These are phyloP conservation scores for Diaphora mendica DNA, from an alignment of 2,888 invertebrate genomes.

Conservation along the genomic window DNA sequence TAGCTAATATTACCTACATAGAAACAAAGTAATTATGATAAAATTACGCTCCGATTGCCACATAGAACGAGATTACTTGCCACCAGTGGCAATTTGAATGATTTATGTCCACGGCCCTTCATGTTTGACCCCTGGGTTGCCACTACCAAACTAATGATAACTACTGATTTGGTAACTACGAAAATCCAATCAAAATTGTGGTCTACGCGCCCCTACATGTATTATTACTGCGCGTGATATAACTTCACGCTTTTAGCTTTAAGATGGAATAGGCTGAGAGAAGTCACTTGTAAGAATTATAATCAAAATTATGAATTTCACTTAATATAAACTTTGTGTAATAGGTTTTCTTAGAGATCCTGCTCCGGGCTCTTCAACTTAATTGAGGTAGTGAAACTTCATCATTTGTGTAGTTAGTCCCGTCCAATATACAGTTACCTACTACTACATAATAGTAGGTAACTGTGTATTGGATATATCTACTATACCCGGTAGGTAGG, in stretches of 20 bases:
- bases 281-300: no score
- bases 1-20: background rate
- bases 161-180: conserved; percentile 12
- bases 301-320: no score
- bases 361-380: no score
- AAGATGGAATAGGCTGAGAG: background rate
- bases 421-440: no score
- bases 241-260: background rate
- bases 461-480: no score
- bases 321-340: no score
- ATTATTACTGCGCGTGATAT: background rate
- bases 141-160: background rate
- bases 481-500: no score
- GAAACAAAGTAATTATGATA: background rate
- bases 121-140: conserved; percentile 9
- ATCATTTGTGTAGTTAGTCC: no score
- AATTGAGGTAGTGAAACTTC: no score
- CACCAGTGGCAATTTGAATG: conserved; percentile 10
- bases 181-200: conserved; percentile 18
- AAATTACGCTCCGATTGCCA: background rate
- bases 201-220: background rate
- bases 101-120: conserved; percentile 18
- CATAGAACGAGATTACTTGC: conserved; percentile 3
- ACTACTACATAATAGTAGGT: no score
- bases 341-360: no score